Base-by-base conservation (phyloP, 1,140 invertebrate species). In the Pentalonia nigronervosa region DNA sequence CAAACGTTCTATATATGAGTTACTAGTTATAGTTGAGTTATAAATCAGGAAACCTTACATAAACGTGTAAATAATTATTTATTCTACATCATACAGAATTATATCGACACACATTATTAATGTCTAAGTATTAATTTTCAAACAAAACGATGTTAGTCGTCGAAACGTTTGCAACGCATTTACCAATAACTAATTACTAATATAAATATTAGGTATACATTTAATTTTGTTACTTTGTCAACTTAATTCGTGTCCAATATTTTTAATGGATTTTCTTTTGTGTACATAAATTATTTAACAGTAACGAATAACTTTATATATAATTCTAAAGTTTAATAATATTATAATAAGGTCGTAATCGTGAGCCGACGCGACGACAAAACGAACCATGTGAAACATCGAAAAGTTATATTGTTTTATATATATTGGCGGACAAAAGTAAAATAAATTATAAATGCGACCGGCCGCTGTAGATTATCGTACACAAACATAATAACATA, bases 101-200 rank as follows among this genome's bases (percentile, higher is more conserved):
- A n/a, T 76, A 76, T 0, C 6, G 6, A 34, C 60, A 17, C 1
- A 11, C 30, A 60, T 67, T n/a, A n/a, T n/a, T 7, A n/a, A 76
- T n/a, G n/a, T 76, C 6, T 14, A n/a, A n/a, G 30, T 34, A 76
- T n/a, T 17, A 4, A n/a, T 76, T 76, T n/a, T 76, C 60, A n/a
- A 76, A 76, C n/a, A n/a, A 76, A 76, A 76, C 60, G n/a, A 76
- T 76, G n/a, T 76, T 30, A 76, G 60, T 76, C 30, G n/a, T 67
- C n/a, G 17, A 30, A 67, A 67, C 11, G n/a, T 76, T n/a, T 67
- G n/a, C n/a, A 76, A 76, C n/a, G n/a, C 60, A 76, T 76, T 76
- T n/a, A 76, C 60, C 17, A 76, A 17, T 17, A 7, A 76, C 30
- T 34, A 76, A 81, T 36, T 36, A 83, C 76, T 83, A 36, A 83